Base-by-base conservation (phyloP, 2,797 vertebrate species). In the Anas flavirostris region DNA sequence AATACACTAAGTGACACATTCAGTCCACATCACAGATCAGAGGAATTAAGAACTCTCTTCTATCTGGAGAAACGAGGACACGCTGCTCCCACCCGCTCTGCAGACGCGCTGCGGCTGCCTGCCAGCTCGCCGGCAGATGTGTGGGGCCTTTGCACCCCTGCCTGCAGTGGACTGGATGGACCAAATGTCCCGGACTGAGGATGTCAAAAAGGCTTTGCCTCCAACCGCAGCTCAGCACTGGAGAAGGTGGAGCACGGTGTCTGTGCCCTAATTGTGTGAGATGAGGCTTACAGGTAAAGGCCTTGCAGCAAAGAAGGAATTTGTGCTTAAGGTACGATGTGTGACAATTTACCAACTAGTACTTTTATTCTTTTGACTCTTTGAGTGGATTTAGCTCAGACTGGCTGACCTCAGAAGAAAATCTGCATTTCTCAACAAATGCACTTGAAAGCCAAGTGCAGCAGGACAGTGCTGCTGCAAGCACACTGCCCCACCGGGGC, bases 1-100 rank as follows among this genome's bases (percentile, higher is more conserved):
- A 64, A 82, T 12, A 28, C 48, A 86, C 3, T 1, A 77, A 93
- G 82, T 93, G 96, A 96, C 96, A 96, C 84, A 94, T 96, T 95
- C 84, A 95, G 94, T 95, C 95, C 94, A 92, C 89, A 93, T 93
- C 91, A 93, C 63, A 94, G 81, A 95, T 91, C 88, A 84, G 78
- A 96, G 90, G 83, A 92, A 88, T 72, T 46, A 64, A 80, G 33
- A 91, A 56, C 72, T 88, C 67, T 55, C 33, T 91, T 82, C 80
- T 74, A 74, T 80, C n/a, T 90, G 74, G 28, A 91, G 88, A 93
- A 96, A 95, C 0, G 70, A 86, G 89, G 80, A 56, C 86, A 21
- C 2, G 7, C 4, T 6, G n/a, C 25, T 41, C 12, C 29, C 48
- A 39, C 28, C 48, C 4, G 48, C 7, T 21, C 48, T 39, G 33